Evolutionary conservation across 2,113 vertebrate genomes (phyloP), one percentile per base, ranked within the genome.

Genomic region (Sinocyclocheilus rhinocerous): DNA sequence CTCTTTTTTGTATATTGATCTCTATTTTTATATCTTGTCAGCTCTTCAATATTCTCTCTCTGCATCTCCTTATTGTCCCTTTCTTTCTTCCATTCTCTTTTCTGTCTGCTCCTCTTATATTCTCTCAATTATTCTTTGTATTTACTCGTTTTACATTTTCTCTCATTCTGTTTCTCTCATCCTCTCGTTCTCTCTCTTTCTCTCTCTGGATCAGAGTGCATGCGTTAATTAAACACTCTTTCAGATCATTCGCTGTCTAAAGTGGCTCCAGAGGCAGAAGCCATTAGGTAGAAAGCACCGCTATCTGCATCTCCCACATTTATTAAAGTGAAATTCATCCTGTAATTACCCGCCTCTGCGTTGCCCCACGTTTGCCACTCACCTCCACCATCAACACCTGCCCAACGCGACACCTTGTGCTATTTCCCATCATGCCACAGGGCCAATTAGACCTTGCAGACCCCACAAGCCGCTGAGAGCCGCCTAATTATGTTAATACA

Each of bases 251-350:
- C 96, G 94, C 92, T 93, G 89, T 89, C 95, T 96, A 92, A 96
- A 98, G 96, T 96, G 96, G 95, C 95, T 94, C 94, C 92, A 93
- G 95, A 94, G 83, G 95, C 94, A 95, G 94, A 92, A 92, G 92
- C 94, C 95, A 94, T 95, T 96, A 95, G 94, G 91, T 93, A 93
- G 93, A 91, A 96, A 95, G 95, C 94, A 90, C 92, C 89, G 94
- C 95, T 96, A 97, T 97, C 96, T 97, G 96, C 96, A 97, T 97
- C 97, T 97, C 95, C 96, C 95, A 96, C 95, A 95, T 97, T 97
- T 97, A 97, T 96, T 96, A 96, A 97, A 97, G 95, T 96, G 96
- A 97, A 97, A 98, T 97, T 96, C 96, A 96, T 92, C 94, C 95
- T 93, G 95, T 97, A 97, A 98, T 98, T 98, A 96, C 95, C 95